Percentiles rank a stretch among this genome's conserved stretches.
These are phyloP conservation scores for Neotoma lepida DNA, from an alignment of 2,113 vertebrate genomes.

Conservation along the genomic window DNA sequence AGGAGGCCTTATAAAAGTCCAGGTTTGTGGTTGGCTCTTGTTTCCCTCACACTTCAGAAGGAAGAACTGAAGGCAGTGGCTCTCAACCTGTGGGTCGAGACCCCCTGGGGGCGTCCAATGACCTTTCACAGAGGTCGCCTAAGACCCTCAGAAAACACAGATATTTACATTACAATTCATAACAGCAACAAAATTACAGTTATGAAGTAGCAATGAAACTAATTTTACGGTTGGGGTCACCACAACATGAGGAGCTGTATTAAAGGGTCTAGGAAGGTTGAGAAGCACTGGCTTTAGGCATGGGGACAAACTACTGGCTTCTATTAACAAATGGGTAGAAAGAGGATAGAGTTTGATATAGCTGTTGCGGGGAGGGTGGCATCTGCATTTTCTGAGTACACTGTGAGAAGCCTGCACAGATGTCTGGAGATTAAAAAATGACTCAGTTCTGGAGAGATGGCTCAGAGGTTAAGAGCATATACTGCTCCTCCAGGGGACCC, in stretches of 20 bases:
- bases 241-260: not conserved
- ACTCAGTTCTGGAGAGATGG: not conserved
- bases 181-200: not conserved
- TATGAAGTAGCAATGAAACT: not conserved
- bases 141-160: not conserved
- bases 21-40: not conserved
- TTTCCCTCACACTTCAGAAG: not conserved
- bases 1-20: not conserved
- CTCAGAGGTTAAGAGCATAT: not conserved
- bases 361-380: not conserved
- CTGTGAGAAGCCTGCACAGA: not conserved
- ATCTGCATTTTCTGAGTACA: not conserved
- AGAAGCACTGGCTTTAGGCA: not conserved
- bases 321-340: not conserved
- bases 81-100: not conserved
- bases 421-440: not conserved
- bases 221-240: not conserved
- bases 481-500: not conserved
- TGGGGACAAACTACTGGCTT: not conserved
- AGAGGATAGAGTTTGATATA: not conserved
- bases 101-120: not conserved
- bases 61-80: not conserved
- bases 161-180: not conserved
- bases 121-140: not conserved
- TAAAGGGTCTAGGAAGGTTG: not conserved